Base-by-base conservation (phyloP, 2,888 invertebrate species). In the Drosophila borborema region DNA sequence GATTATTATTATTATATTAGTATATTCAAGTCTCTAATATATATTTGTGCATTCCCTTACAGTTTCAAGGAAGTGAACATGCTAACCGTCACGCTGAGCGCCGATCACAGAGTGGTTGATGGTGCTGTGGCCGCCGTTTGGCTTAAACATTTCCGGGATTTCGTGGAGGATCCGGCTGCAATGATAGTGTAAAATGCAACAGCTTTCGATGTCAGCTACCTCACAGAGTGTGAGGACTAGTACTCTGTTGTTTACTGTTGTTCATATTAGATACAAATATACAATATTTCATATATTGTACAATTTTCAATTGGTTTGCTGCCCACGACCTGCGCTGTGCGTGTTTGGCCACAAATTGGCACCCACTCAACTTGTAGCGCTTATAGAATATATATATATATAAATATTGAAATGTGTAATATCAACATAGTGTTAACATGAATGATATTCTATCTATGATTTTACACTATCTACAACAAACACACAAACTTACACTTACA, bases 101-200 rank as follows among this genome's bases (percentile, higher is more conserved):
- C 98, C 89, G 99, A 99, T 94, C 99, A 99, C 93, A 95, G 99
- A 89, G 98, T 98, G 31, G 97, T 99, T 9, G 99, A 99, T 93
- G 99, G 99, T 56, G 99, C 99, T 81, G 97, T 99, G 6, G 99
- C 99, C 63, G 99, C 99, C 3, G 95, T 96, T 92, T 99, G 99
- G 99, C 95, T 99, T 91, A 95, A 96, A 89, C 96, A 96, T 60
- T 98, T 99, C 94, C 96, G 96, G 86, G 95, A 96, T 72, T 96
- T 96, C 92, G 94, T 99, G 80, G 99, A 99, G 94, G 97, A 98
- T 91, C 99, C 99, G 34, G 95, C 96, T 81, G 96, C 96, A 76
- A 99, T 99, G 97, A 95, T 99, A 78, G 95, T 99, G 90, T 99
- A 96, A 94, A 90, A 45, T 16, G 40, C 54, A 40, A 40, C 54